These are phyloP conservation scores for Gila robusta DNA, from an alignment of 2,797 vertebrate species.

Conservation along the genomic window DNA sequence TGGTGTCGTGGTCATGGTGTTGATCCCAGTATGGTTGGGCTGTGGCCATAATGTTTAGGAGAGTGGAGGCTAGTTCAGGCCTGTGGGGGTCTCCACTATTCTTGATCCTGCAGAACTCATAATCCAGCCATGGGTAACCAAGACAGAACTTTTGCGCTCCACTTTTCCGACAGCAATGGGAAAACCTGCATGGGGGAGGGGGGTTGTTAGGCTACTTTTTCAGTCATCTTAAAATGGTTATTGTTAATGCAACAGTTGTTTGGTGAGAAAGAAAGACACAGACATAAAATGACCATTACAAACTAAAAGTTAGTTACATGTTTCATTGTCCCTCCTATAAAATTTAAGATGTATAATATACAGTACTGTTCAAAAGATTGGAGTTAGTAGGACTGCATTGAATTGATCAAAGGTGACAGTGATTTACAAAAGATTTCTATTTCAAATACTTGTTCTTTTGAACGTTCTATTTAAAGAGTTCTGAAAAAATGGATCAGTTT, in stretches of 20 bases:
- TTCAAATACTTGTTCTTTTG: not conserved
- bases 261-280: not conserved
- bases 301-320: not conserved
- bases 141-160: constrained; percentile 65
- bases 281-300: not conserved
- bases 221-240: not conserved
- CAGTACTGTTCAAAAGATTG: not conserved
- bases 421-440: not conserved
- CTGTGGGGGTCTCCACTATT: constrained; percentile 15
- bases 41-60: constrained; percentile 77
- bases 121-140: constrained; percentile 56
- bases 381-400: not conserved
- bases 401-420: not conserved
- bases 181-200: constrained; percentile 58
- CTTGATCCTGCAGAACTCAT: constrained; percentile 80
- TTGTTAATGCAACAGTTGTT: not conserved
- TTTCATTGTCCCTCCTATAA: not conserved
- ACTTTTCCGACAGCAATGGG: constrained; percentile 54
- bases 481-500: not conserved
- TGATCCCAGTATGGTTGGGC: constrained; percentile 83
- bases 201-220: not conserved
- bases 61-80: constrained; percentile 75
- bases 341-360: not conserved
- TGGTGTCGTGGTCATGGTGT: constrained; percentile 71
- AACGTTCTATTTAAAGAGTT: not conserved